These are phyloP conservation scores for Limenitis camilla DNA, from an alignment of 2,888 invertebrate species.

Conservation along the genomic window DNA sequence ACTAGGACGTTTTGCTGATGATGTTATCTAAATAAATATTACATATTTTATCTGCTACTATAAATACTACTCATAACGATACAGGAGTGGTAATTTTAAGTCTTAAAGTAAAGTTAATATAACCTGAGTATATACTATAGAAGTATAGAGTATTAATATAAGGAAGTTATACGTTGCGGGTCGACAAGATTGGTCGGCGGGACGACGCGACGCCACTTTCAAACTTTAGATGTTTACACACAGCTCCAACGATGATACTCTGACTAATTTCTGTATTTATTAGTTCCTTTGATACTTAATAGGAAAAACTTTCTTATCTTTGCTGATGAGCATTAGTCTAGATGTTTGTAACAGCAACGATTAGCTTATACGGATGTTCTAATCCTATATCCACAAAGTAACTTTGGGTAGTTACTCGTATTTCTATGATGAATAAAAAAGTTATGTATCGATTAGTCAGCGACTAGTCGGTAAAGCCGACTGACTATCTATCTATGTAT, in stretches of 20 bases:
- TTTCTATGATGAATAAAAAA: not conserved
- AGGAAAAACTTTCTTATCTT: conserved; percentile 56
- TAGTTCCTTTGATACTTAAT: conserved; percentile 54
- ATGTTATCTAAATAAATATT: too few relatives aligned
- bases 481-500: too few relatives aligned
- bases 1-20: too few relatives aligned
- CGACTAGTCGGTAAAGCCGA: too few relatives aligned
- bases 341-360: conserved; percentile 21
- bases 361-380: not conserved
- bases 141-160: conserved; percentile 32
- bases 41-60: too few relatives aligned
- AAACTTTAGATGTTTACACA: conserved; percentile 63
- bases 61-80: too few relatives aligned
- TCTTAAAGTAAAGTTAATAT: conserved; percentile 34
- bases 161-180: conserved; percentile 30
- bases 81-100: conserved; percentile 2
- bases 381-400: too few relatives aligned
- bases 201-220: conserved; percentile 41
- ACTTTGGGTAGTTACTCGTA: not conserved
- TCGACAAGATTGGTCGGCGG: conserved; percentile 30
- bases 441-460: too few relatives aligned
- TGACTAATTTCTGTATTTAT: conserved; percentile 65
- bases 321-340: conserved; percentile 40
- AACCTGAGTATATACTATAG: conserved; percentile 29
- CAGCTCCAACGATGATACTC: conserved; percentile 50